phyloP scores from a whole-genome alignment of 2,113 vertebrate genomes.

The Anser brachyrhynchus region DNA sequence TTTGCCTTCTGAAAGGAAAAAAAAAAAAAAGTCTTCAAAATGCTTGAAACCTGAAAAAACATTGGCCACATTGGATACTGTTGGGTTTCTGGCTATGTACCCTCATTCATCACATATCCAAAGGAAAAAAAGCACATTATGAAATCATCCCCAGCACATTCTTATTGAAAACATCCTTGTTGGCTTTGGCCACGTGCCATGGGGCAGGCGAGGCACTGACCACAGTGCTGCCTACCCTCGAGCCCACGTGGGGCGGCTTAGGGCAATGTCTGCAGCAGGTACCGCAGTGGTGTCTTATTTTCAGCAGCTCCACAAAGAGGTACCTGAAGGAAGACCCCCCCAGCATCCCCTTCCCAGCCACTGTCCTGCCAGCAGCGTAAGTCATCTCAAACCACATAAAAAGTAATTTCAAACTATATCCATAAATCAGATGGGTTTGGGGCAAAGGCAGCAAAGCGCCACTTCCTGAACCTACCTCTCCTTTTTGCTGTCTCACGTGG shows the following conservation, averaged over 20 bases:
- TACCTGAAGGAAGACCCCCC: constrained; percentile 48
- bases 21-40: not conserved
- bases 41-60: not conserved
- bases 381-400: not conserved
- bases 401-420: accelerated
- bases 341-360: not conserved
- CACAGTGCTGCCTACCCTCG: too few relatives aligned
- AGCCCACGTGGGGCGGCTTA: too few relatives aligned
- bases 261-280: too few relatives aligned
- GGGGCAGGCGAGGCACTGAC: too few relatives aligned
- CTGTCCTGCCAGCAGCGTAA: not conserved
- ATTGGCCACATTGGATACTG: not conserved
- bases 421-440: accelerated
- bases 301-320: constrained; percentile 67
- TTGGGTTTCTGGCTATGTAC: not conserved
- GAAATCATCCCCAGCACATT: not conserved
- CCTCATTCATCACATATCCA: not conserved
- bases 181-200: not conserved
- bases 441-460: accelerated
- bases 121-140: not conserved
- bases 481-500: accelerated
- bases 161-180: not conserved
- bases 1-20: not conserved
- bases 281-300: not conserved
- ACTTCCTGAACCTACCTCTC: not conserved